Percentiles rank a stretch among this genome's conserved stretches.
These are phyloP conservation scores for Brachyistius frenatus DNA, from an alignment of 2,113 vertebrate species.

Conservation along the genomic window DNA sequence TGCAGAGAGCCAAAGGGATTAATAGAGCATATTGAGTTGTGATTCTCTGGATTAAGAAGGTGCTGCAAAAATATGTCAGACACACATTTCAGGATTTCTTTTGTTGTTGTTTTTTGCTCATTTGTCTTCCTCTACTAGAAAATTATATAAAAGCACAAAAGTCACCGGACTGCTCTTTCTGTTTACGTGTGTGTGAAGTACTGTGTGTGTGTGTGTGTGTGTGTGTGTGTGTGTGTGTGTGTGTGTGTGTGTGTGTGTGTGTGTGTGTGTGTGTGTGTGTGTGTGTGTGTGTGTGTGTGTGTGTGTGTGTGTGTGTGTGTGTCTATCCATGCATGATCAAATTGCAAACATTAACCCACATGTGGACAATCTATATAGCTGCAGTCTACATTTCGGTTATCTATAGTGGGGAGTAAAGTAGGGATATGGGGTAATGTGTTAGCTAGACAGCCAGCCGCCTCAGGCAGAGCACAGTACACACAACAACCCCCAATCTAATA, in stretches of 20 bases:
- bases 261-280: slow-evolving; percentile 9
- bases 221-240: slow-evolving; percentile 65
- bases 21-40: slow-evolving; percentile 77
- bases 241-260: slow-evolving; percentile 47
- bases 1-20: slow-evolving; percentile 72
- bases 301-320: slow-evolving; percentile 42
- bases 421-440: slow-evolving; percentile 77
- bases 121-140: slow-evolving; percentile 35
- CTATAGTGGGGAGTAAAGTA: slow-evolving; percentile 43
- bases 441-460: slow-evolving; percentile 82
- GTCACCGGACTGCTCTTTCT: slow-evolving; percentile 21
- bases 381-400: slow-evolving; percentile 60
- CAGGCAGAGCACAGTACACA: slow-evolving; percentile 66
- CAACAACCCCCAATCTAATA: slow-evolving; percentile 73
- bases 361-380: slow-evolving; percentile 55
- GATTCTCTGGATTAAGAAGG: slow-evolving; percentile 77
- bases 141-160: slow-evolving; percentile 13
- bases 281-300: slow-evolving; percentile 11
- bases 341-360: slow-evolving; percentile 72
- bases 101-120: slow-evolving; percentile 40
- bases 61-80: slow-evolving; percentile 56
- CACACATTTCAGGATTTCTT: slow-evolving; percentile 37
- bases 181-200: slow-evolving; percentile 13
- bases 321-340: slow-evolving; percentile 52
- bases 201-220: slow-evolving; percentile 45